Evolutionary conservation across 2,113 vertebrate genomes (phyloP), one percentile per base, ranked within the genome.

Genomic region (Poeciliopsis retropinna): DNA sequence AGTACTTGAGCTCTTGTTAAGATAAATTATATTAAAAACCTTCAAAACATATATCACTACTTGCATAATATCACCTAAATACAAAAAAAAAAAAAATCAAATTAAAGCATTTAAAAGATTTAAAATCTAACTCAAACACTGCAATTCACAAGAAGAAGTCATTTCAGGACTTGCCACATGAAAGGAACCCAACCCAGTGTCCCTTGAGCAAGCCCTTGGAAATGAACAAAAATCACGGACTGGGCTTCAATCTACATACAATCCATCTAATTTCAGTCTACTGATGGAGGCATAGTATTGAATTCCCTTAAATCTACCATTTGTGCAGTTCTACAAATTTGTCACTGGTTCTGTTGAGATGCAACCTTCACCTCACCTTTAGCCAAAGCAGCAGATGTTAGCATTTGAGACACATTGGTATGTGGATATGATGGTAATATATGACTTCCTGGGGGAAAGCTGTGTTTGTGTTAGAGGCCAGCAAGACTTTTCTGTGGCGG

Each of bases 361-460:
- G 34, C 29, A 67, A 75, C 60, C 12, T 67, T 71, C 27, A 28
- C 39, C 39, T 41, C 12, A 41, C 39, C 39, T 15, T 41, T 41
- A 15, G 13, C 39, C 39, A 0, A 41, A 41, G 1, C 39, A 41
- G 13, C 39, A 41, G 39, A 37, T 41, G 39, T 41, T 41, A 41
- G 39, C 39, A 41, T 41, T 41, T 57, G 22, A 69, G 71, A 73
- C n/a, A 60, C 15, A 41, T 17, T 41, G 37, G 41, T 22, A 17
- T 64, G 67, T 70, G 64, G 29, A 25, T 5, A 34, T 64, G 64
- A 77, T 65, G 68, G 14, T 7, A 11, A 65, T 70, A 79, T 68
- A 44, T 0, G 64, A 74, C 79, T 73, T 70, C 15, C 75, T 81
- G 70, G 54, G 1, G 57, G 67, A 51, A 69, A 70, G 65, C 27